A percentile compares a stretch with the other conserved stretches of the same genome.
These are phyloP conservation scores for Thecocarcelia acutangulata DNA, from an alignment of 2,888 invertebrate genomes.

Conservation along the genomic window DNA sequence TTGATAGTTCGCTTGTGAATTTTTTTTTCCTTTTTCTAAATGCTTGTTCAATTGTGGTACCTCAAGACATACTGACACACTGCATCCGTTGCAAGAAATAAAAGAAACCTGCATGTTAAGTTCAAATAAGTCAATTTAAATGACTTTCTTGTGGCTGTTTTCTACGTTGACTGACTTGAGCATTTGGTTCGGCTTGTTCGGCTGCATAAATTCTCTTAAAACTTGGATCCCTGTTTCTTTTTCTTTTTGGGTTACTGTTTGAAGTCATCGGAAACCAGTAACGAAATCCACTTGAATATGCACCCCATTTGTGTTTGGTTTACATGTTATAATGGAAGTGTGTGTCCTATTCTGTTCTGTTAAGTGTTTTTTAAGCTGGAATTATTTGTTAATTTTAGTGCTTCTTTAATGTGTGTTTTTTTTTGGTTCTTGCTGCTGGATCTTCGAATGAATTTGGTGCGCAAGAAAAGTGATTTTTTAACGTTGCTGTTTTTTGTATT, in stretches of 20 bases:
- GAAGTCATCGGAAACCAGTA: constrained; percentile 11
- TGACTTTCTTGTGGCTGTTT: constrained; percentile 28
- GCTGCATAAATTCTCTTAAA: constrained; percentile 40
- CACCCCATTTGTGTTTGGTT: constrained; percentile 34
- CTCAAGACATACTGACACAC: constrained; percentile 38
- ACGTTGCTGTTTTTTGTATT: no score
- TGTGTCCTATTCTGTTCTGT: constrained; percentile 17
- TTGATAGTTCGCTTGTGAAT: no score
- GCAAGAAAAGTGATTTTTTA: constrained; percentile 15
- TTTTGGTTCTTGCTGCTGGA: background rate
- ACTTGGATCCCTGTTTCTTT: constrained; percentile 10
- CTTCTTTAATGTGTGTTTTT: constrained; percentile 10
- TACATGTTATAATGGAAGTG: background rate
- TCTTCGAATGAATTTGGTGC: constrained; percentile 1
- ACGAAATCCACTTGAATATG: constrained; percentile 54
- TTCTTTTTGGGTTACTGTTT: background rate
- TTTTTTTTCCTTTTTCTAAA: background rate
- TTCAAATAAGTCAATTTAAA: constrained; percentile 52
- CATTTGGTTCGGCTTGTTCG: constrained; percentile 31
- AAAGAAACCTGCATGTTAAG: constrained; percentile 10
- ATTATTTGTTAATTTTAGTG: constrained; percentile 71
- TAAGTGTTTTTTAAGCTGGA: constrained; percentile 75
- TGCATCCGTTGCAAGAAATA: constrained; percentile 17
- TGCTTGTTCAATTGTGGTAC: constrained; percentile 9
- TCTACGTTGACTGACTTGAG: constrained; percentile 26